Evolutionary conservation across 2,113 vertebrate genomes (phyloP).

Genomic region (Nothoprocta perdicaria): DNA sequence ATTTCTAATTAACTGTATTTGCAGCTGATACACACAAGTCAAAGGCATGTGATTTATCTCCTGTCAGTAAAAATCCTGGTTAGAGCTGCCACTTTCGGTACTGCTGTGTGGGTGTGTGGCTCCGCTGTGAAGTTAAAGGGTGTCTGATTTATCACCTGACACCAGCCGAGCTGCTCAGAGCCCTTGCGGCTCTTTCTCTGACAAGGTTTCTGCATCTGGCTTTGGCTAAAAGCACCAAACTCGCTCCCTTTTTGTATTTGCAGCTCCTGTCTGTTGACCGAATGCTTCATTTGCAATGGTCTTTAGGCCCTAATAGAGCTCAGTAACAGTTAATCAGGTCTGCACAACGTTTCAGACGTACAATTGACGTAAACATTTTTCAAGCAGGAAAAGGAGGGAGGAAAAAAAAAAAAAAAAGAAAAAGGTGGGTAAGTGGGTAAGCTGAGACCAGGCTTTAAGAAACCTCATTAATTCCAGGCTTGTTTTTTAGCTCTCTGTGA

Average conservation of each 20-base stretch:
- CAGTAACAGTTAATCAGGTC: background rate
- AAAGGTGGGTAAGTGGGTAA: background rate
- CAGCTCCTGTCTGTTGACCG: background rate
- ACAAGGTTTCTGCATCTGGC: background rate
- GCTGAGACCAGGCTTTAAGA: background rate
- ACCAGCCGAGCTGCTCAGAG: slow-evolving; percentile 15
- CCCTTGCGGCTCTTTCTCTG: background rate
- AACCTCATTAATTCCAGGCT: background rate
- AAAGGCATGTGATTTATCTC: slow-evolving; percentile 74
- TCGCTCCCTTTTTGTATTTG: background rate
- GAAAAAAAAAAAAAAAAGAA: too few species aligned
- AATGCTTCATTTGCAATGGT: background rate
- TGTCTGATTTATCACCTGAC: slow-evolving; percentile 63
- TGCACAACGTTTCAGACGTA: background rate
- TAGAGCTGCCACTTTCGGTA: slow-evolving; percentile 11
- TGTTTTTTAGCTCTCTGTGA: background rate
- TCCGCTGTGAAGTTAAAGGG: slow-evolving; percentile 57
- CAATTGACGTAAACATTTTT: background rate
- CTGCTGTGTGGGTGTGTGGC: background rate
- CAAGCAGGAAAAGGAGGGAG: too few species aligned
- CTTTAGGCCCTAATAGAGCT: background rate
- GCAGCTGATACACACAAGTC: slow-evolving; percentile 57
- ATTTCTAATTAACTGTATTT: slow-evolving; percentile 73
- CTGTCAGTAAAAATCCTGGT: slow-evolving; percentile 57
- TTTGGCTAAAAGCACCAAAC: background rate